Evolutionary conservation across 1,140 invertebrate genomes (phyloP).

Genomic region (Homarus americanus): DNA sequence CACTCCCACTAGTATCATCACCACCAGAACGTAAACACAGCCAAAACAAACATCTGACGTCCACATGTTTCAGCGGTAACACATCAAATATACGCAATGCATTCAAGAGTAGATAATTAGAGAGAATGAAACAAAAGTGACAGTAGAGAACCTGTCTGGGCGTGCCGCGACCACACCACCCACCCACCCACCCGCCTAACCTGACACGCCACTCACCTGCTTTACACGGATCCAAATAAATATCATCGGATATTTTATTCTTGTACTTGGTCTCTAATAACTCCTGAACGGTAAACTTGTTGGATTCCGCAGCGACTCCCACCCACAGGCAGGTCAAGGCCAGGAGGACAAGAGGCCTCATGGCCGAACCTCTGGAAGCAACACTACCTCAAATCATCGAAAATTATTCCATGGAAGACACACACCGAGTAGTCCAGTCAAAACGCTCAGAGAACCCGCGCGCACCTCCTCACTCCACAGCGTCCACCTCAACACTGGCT

Average conservation of each 20-base stretch:
- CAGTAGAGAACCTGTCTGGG: background rate
- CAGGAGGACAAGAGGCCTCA: constrained; percentile 19
- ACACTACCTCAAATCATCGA: constrained; percentile 37
- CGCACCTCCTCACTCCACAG: constrained; percentile 27
- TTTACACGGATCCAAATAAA: constrained; percentile 33
- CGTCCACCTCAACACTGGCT: constrained; percentile 24
- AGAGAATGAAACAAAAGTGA: background rate
- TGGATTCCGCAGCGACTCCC: constrained; percentile 6
- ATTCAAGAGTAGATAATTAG: background rate
- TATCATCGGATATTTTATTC: constrained; percentile 27
- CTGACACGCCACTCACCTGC: constrained; percentile 1
- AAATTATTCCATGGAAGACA: constrained; percentile 36
- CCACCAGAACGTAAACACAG: no score
- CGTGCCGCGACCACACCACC: no score
- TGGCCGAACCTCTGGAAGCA: background rate
- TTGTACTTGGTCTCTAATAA: constrained; percentile 17
- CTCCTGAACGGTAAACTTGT: constrained; percentile 9
- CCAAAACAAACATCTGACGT: no score
- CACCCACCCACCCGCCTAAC: background rate
- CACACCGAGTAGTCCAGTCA: background rate
- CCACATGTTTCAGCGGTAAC: background rate
- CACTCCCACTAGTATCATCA: no score
- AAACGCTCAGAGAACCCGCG: constrained; percentile 15
- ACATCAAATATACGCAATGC: background rate
- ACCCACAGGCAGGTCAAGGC: constrained; percentile 3